A percentile compares a stretch with the other conserved stretches of the same genome.
Evolutionary conservation across 2,113 vertebrate genomes (phyloP).

Genomic region (Catagonus wagneri): DNA sequence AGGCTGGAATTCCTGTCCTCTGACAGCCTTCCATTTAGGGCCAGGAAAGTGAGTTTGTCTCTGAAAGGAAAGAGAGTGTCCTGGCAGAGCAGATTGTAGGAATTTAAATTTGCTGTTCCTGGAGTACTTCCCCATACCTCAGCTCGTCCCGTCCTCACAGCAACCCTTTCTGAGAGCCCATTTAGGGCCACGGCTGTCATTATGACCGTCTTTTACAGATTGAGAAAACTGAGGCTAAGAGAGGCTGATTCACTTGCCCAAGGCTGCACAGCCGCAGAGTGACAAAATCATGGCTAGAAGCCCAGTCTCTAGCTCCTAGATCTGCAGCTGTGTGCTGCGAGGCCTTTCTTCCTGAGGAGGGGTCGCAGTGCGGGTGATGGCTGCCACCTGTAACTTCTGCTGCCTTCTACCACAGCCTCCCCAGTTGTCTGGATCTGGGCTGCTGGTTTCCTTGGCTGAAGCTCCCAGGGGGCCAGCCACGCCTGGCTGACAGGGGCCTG

Average conservation of each 20-base stretch:
- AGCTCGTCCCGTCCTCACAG: background rate
- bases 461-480: slow-evolving; percentile 62
- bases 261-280: background rate
- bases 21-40: slow-evolving; percentile 68
- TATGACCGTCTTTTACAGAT: background rate
- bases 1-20: slow-evolving; percentile 65
- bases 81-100: background rate
- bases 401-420: background rate
- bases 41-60: slow-evolving; percentile 57
- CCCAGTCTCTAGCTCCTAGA: background rate
- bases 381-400: slow-evolving; percentile 66
- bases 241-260: background rate
- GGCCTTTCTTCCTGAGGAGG: background rate
- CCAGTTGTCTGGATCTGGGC: slow-evolving; percentile 2
- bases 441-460: slow-evolving; percentile 23
- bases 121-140: background rate
- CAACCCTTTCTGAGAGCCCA: background rate
- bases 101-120: background rate
- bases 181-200: background rate
- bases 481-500: slow-evolving; percentile 46
- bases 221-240: slow-evolving; percentile 16
- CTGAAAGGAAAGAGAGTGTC: slow-evolving; percentile 50
- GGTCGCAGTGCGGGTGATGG: background rate
- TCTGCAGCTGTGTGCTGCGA: background rate
- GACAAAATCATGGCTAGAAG: background rate